Evolutionary conservation across 2,888 invertebrate genomes (phyloP).

Genomic region (Parnassius apollo): DNA sequence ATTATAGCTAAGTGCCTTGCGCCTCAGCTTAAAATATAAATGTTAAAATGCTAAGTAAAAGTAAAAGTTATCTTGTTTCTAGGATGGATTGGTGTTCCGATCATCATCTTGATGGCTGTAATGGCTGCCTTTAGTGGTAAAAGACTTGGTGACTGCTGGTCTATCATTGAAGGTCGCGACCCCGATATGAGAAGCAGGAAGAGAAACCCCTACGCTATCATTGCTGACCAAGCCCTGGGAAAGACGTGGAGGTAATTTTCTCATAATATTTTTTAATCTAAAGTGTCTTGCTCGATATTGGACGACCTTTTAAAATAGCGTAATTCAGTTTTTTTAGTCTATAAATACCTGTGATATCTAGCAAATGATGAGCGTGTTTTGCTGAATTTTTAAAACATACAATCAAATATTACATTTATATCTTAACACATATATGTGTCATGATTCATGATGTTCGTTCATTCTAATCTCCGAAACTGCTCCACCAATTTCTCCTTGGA

Average conservation of each 20-base stretch:
- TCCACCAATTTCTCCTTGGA: too few relatives aligned
- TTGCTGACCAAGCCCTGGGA: slow-evolving; percentile 83
- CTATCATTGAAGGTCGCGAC: slow-evolving; percentile 84
- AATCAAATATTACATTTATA: too few relatives aligned
- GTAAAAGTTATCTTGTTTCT: slow-evolving; percentile 32
- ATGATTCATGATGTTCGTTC: too few relatives aligned
- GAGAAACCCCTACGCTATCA: slow-evolving; percentile 85
- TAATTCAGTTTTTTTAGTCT: not conserved
- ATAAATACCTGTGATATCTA: slow-evolving; percentile 3
- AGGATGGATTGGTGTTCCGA: slow-evolving; percentile 85
- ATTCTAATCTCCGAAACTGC: too few relatives aligned
- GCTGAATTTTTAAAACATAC: too few relatives aligned
- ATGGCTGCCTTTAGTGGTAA: slow-evolving; percentile 85
- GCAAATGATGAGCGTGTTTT: not conserved
- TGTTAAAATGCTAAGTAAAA: not conserved
- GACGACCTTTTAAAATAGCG: slow-evolving; percentile 4
- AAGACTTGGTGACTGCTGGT: slow-evolving; percentile 85
- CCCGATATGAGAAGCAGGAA: slow-evolving; percentile 80
- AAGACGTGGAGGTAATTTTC: slow-evolving; percentile 75
- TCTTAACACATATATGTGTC: too few relatives aligned
- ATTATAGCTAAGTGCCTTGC: too few relatives aligned
- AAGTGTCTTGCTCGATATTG: not conserved
- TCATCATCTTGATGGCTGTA: slow-evolving; percentile 81
- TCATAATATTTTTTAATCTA: slow-evolving; percentile 5
- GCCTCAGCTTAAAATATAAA: too few relatives aligned